phyloP scores from a whole-genome alignment of 2,888 invertebrate species.

The Zaprionus bogoriensis region DNA sequence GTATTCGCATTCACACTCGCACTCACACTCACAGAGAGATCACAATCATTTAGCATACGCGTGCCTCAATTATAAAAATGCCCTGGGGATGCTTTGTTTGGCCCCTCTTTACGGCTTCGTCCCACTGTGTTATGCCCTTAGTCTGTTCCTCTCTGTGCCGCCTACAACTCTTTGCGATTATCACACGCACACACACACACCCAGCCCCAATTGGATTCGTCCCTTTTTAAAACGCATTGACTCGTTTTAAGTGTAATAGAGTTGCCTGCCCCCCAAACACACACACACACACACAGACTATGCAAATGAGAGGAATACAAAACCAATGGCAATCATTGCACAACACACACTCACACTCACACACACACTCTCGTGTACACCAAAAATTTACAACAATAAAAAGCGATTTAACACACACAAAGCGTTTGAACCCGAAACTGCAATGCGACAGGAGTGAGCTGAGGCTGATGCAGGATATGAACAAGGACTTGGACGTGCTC shows the following conservation, averaged over 20 bases:
- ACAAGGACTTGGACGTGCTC: conserved; percentile 6
- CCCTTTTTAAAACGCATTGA: conserved; percentile 66
- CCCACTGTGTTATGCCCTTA: no score
- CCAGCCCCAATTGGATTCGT: conserved; percentile 51
- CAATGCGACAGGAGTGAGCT: conserved; percentile 61
- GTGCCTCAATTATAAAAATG: conserved; percentile 61
- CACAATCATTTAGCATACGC: conserved; percentile 64
- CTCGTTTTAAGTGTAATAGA: conserved; percentile 73
- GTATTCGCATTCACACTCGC: neutral
- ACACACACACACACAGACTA: conserved; percentile 17
- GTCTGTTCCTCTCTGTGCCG: neutral
- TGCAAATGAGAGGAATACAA: conserved; percentile 58
- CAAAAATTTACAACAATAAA: conserved; percentile 71
- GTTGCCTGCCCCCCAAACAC: conserved; percentile 50
- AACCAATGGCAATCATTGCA: conserved; percentile 61
- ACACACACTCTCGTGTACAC: conserved; percentile 14
- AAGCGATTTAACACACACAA: conserved; percentile 67
- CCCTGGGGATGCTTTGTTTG: conserved; percentile 36
- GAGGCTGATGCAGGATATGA: conserved; percentile 14
- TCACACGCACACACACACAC: conserved; percentile 2
- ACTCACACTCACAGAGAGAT: conserved; percentile 36
- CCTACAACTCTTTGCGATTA: neutral
- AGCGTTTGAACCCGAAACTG: conserved; percentile 66
- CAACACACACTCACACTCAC: conserved; percentile 19
- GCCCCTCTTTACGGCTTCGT: neutral